Conservation (phyloP, 2,888 invertebrate species). For the Glomeris marginata region DNA sequence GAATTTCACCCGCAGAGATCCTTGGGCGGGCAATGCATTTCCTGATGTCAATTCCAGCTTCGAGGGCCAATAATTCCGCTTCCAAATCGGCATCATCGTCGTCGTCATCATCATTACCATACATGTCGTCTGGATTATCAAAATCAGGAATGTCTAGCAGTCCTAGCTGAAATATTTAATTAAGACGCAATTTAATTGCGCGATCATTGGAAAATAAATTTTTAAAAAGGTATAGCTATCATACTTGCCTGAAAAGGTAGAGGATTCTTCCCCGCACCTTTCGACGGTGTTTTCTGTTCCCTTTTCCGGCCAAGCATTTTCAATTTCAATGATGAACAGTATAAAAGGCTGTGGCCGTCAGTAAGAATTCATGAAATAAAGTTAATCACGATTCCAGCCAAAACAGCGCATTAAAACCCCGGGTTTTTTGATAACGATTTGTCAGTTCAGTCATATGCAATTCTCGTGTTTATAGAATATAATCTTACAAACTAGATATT, state of each 20-base stretch:
- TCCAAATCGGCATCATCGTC: slow-evolving; percentile 65
- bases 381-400: too few relatives aligned
- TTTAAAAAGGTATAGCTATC: too few relatives aligned
- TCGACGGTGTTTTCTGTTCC: background rate
- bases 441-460: too few relatives aligned
- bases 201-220: slow-evolving; percentile 11
- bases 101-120: slow-evolving; percentile 31
- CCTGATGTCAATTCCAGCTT: slow-evolving; percentile 23
- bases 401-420: too few relatives aligned
- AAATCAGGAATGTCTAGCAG: slow-evolving; percentile 49
- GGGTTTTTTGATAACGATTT: too few relatives aligned
- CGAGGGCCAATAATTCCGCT: slow-evolving; percentile 64
- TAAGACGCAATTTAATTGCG: slow-evolving; percentile 1
- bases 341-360: background rate
- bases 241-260: too few relatives aligned
- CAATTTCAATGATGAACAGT: background rate
- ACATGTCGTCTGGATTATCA: slow-evolving; percentile 38
- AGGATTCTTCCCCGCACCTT: background rate
- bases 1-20: too few relatives aligned
- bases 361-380: too few relatives aligned
- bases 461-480: too few relatives aligned
- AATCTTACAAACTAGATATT: too few relatives aligned
- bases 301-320: slow-evolving; percentile 1
- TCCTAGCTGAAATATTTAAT: slow-evolving; percentile 45
- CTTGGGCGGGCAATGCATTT: background rate